Base-by-base conservation (phyloP, 2,113 vertebrate species). In the Tricholaema leucomelas region DNA sequence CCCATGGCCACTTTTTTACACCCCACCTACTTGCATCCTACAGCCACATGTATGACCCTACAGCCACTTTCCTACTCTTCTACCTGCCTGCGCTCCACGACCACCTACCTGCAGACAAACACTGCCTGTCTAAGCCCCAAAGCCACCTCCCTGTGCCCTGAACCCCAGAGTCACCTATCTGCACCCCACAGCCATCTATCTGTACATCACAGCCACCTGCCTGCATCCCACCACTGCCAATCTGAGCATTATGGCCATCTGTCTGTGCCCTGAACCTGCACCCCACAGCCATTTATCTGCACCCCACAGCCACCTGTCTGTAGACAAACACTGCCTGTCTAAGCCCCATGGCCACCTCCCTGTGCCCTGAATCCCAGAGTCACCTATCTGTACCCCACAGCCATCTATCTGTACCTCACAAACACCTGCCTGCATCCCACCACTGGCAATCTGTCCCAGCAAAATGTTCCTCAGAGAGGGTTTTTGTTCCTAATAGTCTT, bases 401-500 rank as follows among this genome's bases (percentile, higher is more conserved):
- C 31, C 2, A 1, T 33, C 40, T 48, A 24, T 14, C 15, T 28
- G 38, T 0, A 60, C 38, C 23, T 40, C 38, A 38, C 6, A n/a
- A 69, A 40, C 16, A 10, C 16, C 44, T 88, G 59, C 14, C 20
- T 46, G 46, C 5, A 46, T 20, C 19, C 5, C 46, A 46, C 20
- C 19, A 20, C 46, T 20, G 18, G 17, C 44, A 19, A 46, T 18
- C 18, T 46, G 7, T 87, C 81, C 66, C 73, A 90, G 46, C 5
- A 56, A 91, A 92, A 75, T 60, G 48, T 88, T 89, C 50, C 63
- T 91, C 8, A 1, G 59, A 71, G 81, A 95, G 55, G 5, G 54
- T 33, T 94, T 76, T 44, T 55, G 54, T 58, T 73, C 81, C 40
- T 87, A 85, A 88, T 91, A 70, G 54, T 58, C 67, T 91, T 77